Evolutionary conservation across 2,797 vertebrate species (phyloP), one percentile per base, ranked within the genome.

Genomic region (Hydrocynus forskahlii): DNA sequence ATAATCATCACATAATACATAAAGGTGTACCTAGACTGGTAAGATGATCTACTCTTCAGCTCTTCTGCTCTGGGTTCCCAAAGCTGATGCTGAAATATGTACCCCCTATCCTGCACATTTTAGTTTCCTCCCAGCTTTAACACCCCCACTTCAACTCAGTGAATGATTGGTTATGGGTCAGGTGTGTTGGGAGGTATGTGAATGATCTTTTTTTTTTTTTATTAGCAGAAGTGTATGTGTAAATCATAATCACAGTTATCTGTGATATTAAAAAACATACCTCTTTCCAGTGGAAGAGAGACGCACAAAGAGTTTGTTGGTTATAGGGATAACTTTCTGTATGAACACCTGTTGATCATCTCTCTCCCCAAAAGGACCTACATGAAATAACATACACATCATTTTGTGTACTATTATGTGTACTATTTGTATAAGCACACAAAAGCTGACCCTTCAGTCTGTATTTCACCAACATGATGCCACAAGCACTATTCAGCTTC

Each of bases 341-440:
- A 99, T 98, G 86, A 99, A 99, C 62, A 99, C 98, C 84, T 99
- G 98, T 78, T 99, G 98, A 87, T 99, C 98, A 63, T 99, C 98
- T 91, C 98, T 93, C 85, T 99, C 98, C 83, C 98, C 98, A 92
- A 98, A 99, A 2, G 98, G 98, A 73, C 98, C 98, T 99, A 83
- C 69, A 74, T 17, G 62, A 68, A 82, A 82, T 23, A 81, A 29
- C n/a, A 48, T 55, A 68, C 40, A 13, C 43, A 21, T 25, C 35
- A 12, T 21, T 1, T 35, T 57, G 63, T 8, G 25, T 45, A n/a
- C 5, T 1, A n/a, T n/a, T 7, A 25, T 43, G 43, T 43, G 72
- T 64, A 52, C 19, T 7, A 16, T 25, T 48, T 60, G 19, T 50
- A 29, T 2, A 59, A 29, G 40, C 45, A 25, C 21, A 23, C 48